A percentile compares a stretch with the other conserved stretches of the same genome.
phyloP scores from a whole-genome alignment of 2,113 vertebrate genomes.

The Mandrillus leucophaeus region DNA sequence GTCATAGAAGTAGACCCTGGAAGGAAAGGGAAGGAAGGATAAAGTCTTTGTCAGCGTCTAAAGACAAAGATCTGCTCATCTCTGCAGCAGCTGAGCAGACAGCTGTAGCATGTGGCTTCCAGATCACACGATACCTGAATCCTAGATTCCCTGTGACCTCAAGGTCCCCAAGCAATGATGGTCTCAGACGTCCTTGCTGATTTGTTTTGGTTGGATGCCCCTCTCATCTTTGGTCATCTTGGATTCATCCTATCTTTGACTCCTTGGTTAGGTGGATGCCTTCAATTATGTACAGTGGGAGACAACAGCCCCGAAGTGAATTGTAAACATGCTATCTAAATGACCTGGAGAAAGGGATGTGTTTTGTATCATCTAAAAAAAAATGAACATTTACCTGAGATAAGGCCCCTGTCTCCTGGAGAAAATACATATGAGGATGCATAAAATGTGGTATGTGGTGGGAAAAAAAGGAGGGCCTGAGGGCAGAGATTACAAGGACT shows the following conservation, averaged over 20 bases:
- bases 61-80: not conserved
- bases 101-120: not conserved
- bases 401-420: not conserved
- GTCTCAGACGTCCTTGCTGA: not conserved
- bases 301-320: not conserved
- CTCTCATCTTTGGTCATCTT: not conserved
- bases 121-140: not conserved
- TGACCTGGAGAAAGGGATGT: accelerated
- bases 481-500: not conserved
- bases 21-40: not conserved
- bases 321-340: no score
- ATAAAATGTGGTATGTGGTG: not conserved
- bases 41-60: not conserved
- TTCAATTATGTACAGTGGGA: no score
- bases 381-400: not conserved
- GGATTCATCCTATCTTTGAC: not conserved
- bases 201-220: not conserved
- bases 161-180: no score
- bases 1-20: not conserved
- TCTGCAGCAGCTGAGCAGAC: no score
- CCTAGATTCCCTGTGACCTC: accelerated
- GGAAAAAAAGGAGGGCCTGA: not conserved
- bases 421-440: not conserved
- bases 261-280: no score
- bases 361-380: accelerated